These are phyloP conservation scores for Drosophila dives DNA, from an alignment of 2,888 invertebrate species.

Conservation along the genomic window DNA sequence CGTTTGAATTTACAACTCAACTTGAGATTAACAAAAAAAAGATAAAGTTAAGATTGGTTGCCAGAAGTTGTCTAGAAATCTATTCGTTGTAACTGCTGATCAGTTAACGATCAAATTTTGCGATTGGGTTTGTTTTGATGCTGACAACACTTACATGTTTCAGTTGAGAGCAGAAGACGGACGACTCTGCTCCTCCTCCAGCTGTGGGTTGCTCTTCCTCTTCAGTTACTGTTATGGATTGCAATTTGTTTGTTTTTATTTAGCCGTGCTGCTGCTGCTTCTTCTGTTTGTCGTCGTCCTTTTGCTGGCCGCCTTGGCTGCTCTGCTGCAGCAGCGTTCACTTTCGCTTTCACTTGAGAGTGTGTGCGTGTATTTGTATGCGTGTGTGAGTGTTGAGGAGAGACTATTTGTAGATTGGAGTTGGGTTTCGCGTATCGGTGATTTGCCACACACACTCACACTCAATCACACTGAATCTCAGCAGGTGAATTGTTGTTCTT, in stretches of 20 bases:
- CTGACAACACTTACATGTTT: not conserved
- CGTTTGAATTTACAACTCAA: not conserved
- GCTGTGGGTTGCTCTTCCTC: not conserved
- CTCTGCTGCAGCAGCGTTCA: conserved; percentile 11
- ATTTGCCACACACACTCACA: conserved; percentile 1
- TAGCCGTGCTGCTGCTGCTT: not conserved
- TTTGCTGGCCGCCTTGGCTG: not conserved
- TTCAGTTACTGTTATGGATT: conserved; percentile 7
- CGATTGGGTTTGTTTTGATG: not conserved
- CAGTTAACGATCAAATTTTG: not conserved
- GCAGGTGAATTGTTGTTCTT: conserved; percentile 11
- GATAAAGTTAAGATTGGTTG: too few species aligned
- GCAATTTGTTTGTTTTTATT: conserved; percentile 21
- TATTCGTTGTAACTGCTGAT: not conserved
- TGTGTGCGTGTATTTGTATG: not conserved
- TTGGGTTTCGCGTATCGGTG: not conserved
- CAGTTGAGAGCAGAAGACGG: not conserved
- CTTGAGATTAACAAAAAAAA: too few species aligned
- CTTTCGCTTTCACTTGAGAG: conserved; percentile 33
- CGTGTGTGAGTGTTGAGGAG: not conserved
- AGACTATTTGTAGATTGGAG: not conserved
- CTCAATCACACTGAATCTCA: conserved; percentile 27
- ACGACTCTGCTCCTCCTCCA: not conserved
- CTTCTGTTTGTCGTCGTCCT: conserved; percentile 18
- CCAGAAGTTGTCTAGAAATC: not conserved